Evolutionary conservation across 2,888 invertebrate species (phyloP), one percentile per base, ranked within the genome.

Genomic region (Caenorhabditis sp.): DNA sequence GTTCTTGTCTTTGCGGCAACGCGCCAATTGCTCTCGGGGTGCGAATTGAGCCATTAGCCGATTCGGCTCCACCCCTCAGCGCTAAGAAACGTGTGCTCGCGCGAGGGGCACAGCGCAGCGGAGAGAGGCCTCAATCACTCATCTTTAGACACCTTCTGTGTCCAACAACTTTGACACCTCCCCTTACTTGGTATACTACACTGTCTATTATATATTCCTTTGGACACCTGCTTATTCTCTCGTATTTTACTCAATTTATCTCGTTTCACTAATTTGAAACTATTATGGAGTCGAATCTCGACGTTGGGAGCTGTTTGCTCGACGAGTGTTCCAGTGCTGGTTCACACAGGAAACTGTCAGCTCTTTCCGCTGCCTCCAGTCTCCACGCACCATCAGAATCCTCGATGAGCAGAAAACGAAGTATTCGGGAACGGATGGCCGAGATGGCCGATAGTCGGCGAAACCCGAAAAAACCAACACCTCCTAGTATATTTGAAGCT

Each of bases 401-500:
- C 40, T 85, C 82, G 24, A 85, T 85, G 85, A 82, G 82, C 51
- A 82, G 85, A 20, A 85, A 85, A 69, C 51, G 82, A 53, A 85
- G 84, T 58, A 85, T 85, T 22, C 80, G 85, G 5, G 85, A 85
- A 71, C 65, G 85, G 40, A 86, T 84, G 84, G 70, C 80, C 37
- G 87, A 87, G 55, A 40, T 85, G 47, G 79, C 79, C 6, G 82
- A 83, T 22, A 84, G 69, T 50, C 62, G 80, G 2, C 37, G 76
- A 20, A 76, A 78, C 51, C 82, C 83, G 1, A 85, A 87, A 62
- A 81, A 86, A 44, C 86, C 85, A n/a, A 82, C 85, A 53, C 86
- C 86, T 2, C 86, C 87, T 13, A 84, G 84, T 40, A 87, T 87
- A 26, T 87, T 87, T 51, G 87, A 87, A 61, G 87, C 87, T 13